phyloP scores from a whole-genome alignment of 2,888 invertebrate species.

The Eremobia ochroleuca region DNA sequence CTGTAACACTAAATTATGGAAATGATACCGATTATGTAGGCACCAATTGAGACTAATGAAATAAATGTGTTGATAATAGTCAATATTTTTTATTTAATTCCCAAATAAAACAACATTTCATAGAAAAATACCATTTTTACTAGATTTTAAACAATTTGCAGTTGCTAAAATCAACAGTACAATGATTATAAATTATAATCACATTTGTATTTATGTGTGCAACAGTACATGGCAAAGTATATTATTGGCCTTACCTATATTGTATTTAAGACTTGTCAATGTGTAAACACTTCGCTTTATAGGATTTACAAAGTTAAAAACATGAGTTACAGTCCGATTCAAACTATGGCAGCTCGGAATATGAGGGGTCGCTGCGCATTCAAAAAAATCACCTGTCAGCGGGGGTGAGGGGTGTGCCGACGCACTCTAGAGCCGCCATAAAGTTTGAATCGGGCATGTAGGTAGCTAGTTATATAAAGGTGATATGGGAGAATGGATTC shows the following conservation, averaged over 20 bases:
- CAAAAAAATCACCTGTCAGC: no score
- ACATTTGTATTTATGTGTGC: slow-evolving; percentile 50
- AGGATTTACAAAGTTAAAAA: slow-evolving; percentile 17
- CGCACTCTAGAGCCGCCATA: no score
- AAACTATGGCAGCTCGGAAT: no score
- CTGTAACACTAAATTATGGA: slow-evolving; percentile 40
- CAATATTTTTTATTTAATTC: slow-evolving; percentile 28
- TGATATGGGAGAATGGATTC: not conserved
- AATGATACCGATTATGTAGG: slow-evolving; percentile 54
- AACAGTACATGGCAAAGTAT: slow-evolving; percentile 45
- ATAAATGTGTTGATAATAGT: slow-evolving; percentile 55
- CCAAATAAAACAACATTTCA: slow-evolving; percentile 64
- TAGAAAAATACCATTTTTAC: slow-evolving; percentile 73
- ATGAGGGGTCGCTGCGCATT: no score
- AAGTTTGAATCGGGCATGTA: no score
- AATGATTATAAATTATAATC: slow-evolving; percentile 51
- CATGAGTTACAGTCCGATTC: no score
- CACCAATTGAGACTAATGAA: slow-evolving; percentile 33
- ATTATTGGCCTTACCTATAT: slow-evolving; percentile 5
- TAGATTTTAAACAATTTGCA: slow-evolving; percentile 64
- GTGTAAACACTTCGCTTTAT: slow-evolving; percentile 18
- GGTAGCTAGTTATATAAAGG: not conserved
- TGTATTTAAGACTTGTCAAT: slow-evolving; percentile 7
- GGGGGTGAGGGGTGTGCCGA: no score
- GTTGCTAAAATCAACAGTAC: slow-evolving; percentile 55